phyloP scores from a whole-genome alignment of 2,888 invertebrate genomes.

The Oscheius sp. region DNA sequence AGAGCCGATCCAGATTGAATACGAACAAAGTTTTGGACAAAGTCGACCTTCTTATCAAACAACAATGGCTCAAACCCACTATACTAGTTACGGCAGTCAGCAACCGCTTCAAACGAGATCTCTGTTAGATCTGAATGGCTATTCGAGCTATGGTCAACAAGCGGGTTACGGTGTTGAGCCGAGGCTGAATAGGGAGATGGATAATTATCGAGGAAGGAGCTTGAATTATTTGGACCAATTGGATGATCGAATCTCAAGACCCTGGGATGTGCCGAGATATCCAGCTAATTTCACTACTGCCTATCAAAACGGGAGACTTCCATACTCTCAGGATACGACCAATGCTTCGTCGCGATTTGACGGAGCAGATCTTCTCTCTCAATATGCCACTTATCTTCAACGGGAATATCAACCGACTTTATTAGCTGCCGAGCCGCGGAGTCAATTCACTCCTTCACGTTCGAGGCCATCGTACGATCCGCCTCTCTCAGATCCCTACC shows the following conservation, averaged over 20 bases:
- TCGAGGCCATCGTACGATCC: constrained; percentile 37
- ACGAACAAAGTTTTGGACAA: constrained; percentile 60
- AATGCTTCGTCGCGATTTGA: constrained; percentile 4
- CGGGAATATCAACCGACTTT: constrained; percentile 59
- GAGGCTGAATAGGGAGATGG: no score
- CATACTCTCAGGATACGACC: constrained; percentile 30
- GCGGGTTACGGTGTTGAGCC: background rate
- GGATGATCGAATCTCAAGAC: constrained; percentile 11
- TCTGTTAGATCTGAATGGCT: constrained; percentile 35
- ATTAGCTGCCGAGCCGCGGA: constrained; percentile 16
- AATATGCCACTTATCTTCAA: constrained; percentile 70
- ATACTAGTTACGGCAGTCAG: background rate
- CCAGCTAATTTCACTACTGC: background rate
- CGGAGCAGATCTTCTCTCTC: constrained; percentile 64
- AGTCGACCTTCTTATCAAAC: constrained; percentile 32
- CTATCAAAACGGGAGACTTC: background rate
- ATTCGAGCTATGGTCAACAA: background rate
- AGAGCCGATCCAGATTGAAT: constrained; percentile 51
- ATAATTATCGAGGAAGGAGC: constrained; percentile 7
- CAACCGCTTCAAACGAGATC: constrained; percentile 29
- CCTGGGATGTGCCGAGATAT: background rate
- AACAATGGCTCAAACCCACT: no score
- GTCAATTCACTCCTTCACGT: constrained; percentile 22
- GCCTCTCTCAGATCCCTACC: constrained; percentile 32
- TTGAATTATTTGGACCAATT: constrained; percentile 42